phyloP scores from a whole-genome alignment of 2,888 invertebrate genomes.

The Andrena hattorfiana region DNA sequence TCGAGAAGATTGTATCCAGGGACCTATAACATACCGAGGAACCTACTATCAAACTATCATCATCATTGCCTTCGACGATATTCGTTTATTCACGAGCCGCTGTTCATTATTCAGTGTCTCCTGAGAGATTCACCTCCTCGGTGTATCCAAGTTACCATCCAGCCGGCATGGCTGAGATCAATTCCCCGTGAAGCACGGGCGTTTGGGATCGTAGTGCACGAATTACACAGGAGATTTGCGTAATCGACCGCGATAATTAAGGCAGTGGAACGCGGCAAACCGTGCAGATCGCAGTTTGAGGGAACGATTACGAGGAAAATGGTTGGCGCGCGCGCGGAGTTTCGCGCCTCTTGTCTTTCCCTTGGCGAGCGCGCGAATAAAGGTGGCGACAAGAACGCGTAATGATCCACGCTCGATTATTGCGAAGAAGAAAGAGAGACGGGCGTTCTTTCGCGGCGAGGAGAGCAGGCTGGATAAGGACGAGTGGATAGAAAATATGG shows the following conservation, averaged over 20 bases:
- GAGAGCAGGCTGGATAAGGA: slow-evolving; percentile 50
- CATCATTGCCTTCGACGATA: too few relatives aligned
- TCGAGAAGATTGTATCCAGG: too few relatives aligned
- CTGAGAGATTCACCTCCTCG: not conserved
- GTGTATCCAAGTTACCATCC: not conserved
- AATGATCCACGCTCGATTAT: slow-evolving; percentile 62
- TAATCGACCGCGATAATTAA: slow-evolving; percentile 38
- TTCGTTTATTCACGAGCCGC: not conserved
- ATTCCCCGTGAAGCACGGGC: not conserved
- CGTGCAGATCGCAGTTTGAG: slow-evolving; percentile 1
- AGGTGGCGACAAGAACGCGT: slow-evolving; percentile 53
- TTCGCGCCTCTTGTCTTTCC: not conserved
- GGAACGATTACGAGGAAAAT: slow-evolving; percentile 31
- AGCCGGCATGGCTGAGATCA: not conserved
- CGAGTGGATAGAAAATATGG: slow-evolving; percentile 78
- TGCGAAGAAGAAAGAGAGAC: slow-evolving; percentile 37
- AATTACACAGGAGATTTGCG: slow-evolving; percentile 29
- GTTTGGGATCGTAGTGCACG: not conserved
- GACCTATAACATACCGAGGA: too few relatives aligned
- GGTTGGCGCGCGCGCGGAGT: not conserved
- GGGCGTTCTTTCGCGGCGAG: slow-evolving; percentile 23
- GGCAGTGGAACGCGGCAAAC: slow-evolving; percentile 31
- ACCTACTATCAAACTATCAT: too few relatives aligned
- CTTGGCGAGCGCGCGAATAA: slow-evolving; percentile 40
- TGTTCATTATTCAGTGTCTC: not conserved